Evolutionary conservation across 2,113 vertebrate genomes (phyloP).

Genomic region (Castor canadensis): DNA sequence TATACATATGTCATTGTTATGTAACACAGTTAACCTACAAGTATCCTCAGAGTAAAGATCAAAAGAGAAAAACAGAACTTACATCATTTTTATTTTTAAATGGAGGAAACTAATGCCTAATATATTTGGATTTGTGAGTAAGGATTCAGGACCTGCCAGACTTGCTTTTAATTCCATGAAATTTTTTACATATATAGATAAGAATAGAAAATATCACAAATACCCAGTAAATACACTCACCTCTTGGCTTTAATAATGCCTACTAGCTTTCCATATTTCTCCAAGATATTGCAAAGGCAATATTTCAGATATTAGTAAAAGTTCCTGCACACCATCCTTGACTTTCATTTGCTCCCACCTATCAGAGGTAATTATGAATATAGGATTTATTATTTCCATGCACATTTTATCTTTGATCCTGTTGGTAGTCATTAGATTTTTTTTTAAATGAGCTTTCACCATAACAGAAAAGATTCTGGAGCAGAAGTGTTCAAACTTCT

Average conservation of each 20-base stretch:
- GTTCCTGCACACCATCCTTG: background rate
- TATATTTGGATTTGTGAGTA: background rate
- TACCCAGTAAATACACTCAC: background rate
- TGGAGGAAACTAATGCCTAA: background rate
- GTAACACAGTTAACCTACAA: background rate
- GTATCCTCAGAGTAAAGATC: background rate
- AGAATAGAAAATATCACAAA: background rate
- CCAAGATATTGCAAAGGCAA: background rate
- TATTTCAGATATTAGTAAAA: background rate
- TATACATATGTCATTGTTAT: too few relatives aligned
- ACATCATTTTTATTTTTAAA: background rate
- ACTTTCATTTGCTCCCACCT: background rate
- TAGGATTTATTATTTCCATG: background rate
- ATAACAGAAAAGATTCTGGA: background rate
- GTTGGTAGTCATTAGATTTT: background rate
- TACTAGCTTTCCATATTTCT: background rate
- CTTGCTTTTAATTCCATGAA: background rate
- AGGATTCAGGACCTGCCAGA: background rate
- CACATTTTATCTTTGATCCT: background rate
- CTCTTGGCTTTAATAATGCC: background rate
- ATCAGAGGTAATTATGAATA: background rate
- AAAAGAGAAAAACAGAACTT: background rate
- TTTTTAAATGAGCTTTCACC: background rate
- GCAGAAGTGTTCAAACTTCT: background rate
- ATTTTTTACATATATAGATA: background rate